Evolutionary conservation across 1,140 invertebrate species (phyloP), one percentile per base, ranked within the genome.

Genomic region (Chlorops oryzae): DNA sequence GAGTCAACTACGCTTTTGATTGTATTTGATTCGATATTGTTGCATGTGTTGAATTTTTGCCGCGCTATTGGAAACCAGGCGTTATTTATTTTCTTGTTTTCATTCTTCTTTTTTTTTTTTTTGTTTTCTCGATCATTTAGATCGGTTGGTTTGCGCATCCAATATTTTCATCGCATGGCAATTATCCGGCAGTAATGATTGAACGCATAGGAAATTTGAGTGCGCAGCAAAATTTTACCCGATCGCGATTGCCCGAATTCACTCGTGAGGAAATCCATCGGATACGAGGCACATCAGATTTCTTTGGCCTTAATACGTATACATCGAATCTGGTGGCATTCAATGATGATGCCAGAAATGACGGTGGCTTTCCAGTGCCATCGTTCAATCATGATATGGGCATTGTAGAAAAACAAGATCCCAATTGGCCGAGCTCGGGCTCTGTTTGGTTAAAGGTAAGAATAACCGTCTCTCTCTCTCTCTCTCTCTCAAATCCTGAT

Each of bases 71-170:
- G n/a, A n/a, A n/a, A n/a, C n/a, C 27, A 32, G 27, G 6, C 27
- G n/a, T 32, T 32, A 32, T 39, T 39, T 9, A 39, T 39, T 39
- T 32, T n/a, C 25, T 12, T 47, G 42, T 27, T 34, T 25, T 12
- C 17, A 12, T 24, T 41, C 28, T n/a, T 25, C 2, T 39, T 44
- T 13, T 41, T 49, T 54, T 51, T 24, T 54, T 23, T 55, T 32
- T 13, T 32, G 6, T 32, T 32, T 32, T 32, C n/a, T 32, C n/a
- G n/a, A 9, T 32, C 28, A 73, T 75, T 42, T 62, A 79, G 76
- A 76, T 78, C 49, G 79, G 78, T 7, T 80, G 78, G 76, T 83
- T 78, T 52, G 78, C 74, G 2, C 73, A 83, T 70, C 82, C 83
- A 5, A 79, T 86, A 42, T 81, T 78, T 56, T 75, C 76, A 10